Conservation (phyloP, 64 coral and sea anemone genomes). For the Montipora efflorescens region DNA sequence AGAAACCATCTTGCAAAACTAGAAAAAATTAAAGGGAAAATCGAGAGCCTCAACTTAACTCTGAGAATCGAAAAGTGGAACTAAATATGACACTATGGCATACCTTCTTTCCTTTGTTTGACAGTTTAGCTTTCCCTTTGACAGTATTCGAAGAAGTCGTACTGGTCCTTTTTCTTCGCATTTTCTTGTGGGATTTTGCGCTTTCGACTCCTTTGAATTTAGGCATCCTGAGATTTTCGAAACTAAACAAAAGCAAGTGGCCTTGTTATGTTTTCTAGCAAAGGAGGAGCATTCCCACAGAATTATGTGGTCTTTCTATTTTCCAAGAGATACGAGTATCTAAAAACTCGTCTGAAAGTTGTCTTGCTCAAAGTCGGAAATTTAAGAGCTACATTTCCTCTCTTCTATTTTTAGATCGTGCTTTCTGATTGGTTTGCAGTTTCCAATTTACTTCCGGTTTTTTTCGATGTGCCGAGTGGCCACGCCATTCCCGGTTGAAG, state of each 20-base stretch:
- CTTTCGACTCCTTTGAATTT: constrained; percentile 50
- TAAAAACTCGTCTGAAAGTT: constrained; percentile 12
- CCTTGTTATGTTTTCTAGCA: not conserved
- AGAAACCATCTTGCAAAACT: not conserved
- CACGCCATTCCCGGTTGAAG: constrained; percentile 30
- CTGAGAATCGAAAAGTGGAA: not conserved
- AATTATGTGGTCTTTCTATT: not conserved
- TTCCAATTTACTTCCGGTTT: constrained; percentile 74
- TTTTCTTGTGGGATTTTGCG: constrained; percentile 54
- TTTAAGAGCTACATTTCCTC: constrained; percentile 80
- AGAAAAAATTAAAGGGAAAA: not conserved
- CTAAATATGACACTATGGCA: not conserved
- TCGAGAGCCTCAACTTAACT: not conserved
- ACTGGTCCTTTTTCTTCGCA: constrained; percentile 18
- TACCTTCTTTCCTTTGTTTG: constrained; percentile 45
- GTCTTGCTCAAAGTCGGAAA: constrained; percentile 7
- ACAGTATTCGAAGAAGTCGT: not conserved
- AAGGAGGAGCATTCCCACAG: not conserved
- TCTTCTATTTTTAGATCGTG: constrained; percentile 78
- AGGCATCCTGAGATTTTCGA: not conserved
- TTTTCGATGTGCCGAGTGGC: constrained; percentile 37
- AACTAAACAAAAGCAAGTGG: not conserved
- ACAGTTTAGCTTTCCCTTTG: constrained; percentile 38
- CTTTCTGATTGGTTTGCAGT: constrained; percentile 72
- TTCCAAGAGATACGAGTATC: not conserved